phyloP scores from a whole-genome alignment of 1,140 invertebrate species.

The Pseudomyrmex pallidus region DNA sequence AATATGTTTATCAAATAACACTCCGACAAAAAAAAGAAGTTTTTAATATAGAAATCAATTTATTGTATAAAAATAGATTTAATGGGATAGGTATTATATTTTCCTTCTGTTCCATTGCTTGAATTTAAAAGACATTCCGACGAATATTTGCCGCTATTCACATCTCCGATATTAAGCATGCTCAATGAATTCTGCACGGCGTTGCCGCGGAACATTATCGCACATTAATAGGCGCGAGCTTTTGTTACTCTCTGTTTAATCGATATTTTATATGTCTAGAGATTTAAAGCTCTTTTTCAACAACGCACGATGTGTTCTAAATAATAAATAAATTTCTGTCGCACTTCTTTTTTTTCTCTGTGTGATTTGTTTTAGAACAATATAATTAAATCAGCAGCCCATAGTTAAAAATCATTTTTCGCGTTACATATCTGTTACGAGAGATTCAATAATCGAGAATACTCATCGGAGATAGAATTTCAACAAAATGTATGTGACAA shows the following conservation, averaged over 20 bases:
- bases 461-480: neutral
- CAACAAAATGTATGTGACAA: conserved; percentile 6
- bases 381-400: conserved; percentile 32
- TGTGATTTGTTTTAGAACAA: neutral
- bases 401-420: conserved; percentile 14
- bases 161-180: conserved; percentile 21
- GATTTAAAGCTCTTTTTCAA: conserved; percentile 21
- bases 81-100: conserved; percentile 4
- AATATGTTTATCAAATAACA: conserved; percentile 7
- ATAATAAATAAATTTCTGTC: conserved; percentile 40
- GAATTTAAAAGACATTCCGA: conserved; percentile 29
- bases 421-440: conserved; percentile 24
- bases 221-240: conserved; percentile 30
- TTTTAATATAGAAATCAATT: conserved; percentile 22
- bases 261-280: conserved; percentile 35
- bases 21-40: neutral
- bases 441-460: conserved; percentile 13
- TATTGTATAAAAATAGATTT: neutral
- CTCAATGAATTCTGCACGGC: neutral
- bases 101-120: neutral
- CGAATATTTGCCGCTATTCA: conserved; percentile 20
- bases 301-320: neutral
- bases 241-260: conserved; percentile 46
- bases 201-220: conserved; percentile 23
- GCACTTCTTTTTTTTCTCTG: neutral